A percentile compares a stretch with the other conserved stretches of the same genome.
phyloP scores from a whole-genome alignment of 2,888 invertebrate genomes.

The Eristalis arbustorum region DNA sequence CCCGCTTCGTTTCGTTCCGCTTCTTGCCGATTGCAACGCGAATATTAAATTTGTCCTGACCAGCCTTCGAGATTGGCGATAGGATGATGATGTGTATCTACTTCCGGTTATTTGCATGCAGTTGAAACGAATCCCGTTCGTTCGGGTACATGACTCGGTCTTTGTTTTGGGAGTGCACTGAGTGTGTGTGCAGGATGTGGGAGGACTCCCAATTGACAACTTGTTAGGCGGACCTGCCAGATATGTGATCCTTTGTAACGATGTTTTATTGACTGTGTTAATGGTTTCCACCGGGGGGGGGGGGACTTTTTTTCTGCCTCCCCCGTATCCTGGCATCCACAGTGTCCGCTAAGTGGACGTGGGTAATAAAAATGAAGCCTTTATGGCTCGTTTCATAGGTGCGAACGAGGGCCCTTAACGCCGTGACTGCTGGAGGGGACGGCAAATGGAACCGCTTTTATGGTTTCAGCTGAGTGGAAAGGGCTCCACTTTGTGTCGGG shows the following conservation, averaged over 20 bases:
- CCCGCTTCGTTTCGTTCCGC: neutral
- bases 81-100: conserved; percentile 56
- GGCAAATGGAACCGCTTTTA: neutral
- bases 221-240: conserved; percentile 43
- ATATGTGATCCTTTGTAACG: conserved; percentile 44
- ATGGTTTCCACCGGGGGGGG: too few relatives aligned
- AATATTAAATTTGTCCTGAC: conserved; percentile 66
- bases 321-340: conserved; percentile 39
- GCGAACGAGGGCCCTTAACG: conserved; percentile 29
- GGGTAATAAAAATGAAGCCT: conserved; percentile 54
- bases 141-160: conserved; percentile 4
- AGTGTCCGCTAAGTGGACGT: conserved; percentile 34
- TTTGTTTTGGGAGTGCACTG: too few relatives aligned
- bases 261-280: conserved; percentile 52
- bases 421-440: neutral
- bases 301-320: conserved; percentile 4
- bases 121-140: conserved; percentile 55
- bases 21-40: conserved; percentile 47
- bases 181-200: neutral
- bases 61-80: conserved; percentile 30
- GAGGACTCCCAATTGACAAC: conserved; percentile 53
- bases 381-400: conserved; percentile 53
- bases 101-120: conserved; percentile 66
- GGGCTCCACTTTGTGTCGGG: neutral
- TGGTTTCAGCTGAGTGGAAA: neutral